A percentile compares a stretch with the other conserved stretches of the same genome.
Evolutionary conservation across 2,797 vertebrate genomes (phyloP).

Genomic region (Melanotaenia maccullochi): DNA sequence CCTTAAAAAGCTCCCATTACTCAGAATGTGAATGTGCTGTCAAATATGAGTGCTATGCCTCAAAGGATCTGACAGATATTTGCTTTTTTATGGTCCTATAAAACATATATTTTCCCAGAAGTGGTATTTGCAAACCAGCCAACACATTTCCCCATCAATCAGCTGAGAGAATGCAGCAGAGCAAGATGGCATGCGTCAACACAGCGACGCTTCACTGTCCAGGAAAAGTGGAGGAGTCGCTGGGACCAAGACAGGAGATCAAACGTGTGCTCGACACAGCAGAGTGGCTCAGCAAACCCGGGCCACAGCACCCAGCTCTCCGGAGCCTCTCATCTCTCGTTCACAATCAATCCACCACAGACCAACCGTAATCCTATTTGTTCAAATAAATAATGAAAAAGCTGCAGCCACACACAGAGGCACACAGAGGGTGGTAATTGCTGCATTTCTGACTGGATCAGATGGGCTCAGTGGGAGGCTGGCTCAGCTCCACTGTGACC

Average conservation of each 20-base stretch:
- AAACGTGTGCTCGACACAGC: slow-evolving; percentile 61
- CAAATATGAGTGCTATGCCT: slow-evolving; percentile 38
- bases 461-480: slow-evolving; percentile 81
- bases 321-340: slow-evolving; percentile 70
- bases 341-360: slow-evolving; percentile 77
- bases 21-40: slow-evolving; percentile 23
- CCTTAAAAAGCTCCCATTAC: slow-evolving; percentile 36
- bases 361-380: slow-evolving; percentile 80
- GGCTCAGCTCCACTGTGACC: slow-evolving; percentile 76
- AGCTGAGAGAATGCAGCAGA: slow-evolving; percentile 44
- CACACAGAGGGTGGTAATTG: slow-evolving; percentile 79
- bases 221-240: slow-evolving; percentile 57
- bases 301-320: slow-evolving; percentile 50
- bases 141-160: slow-evolving; percentile 56
- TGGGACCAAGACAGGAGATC: slow-evolving; percentile 57
- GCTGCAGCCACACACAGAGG: slow-evolving; percentile 66
- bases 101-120: slow-evolving; percentile 56
- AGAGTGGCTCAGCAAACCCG: slow-evolving; percentile 54
- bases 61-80: slow-evolving; percentile 51
- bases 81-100: slow-evolving; percentile 50
- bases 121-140: slow-evolving; percentile 35
- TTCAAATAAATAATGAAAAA: slow-evolving; percentile 85
- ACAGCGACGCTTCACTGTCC: slow-evolving; percentile 57
- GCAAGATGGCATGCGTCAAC: slow-evolving; percentile 67
- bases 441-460: slow-evolving; percentile 78